Evolutionary conservation across 2,888 invertebrate species (phyloP).

Genomic region (Ditula angustiorana): DNA sequence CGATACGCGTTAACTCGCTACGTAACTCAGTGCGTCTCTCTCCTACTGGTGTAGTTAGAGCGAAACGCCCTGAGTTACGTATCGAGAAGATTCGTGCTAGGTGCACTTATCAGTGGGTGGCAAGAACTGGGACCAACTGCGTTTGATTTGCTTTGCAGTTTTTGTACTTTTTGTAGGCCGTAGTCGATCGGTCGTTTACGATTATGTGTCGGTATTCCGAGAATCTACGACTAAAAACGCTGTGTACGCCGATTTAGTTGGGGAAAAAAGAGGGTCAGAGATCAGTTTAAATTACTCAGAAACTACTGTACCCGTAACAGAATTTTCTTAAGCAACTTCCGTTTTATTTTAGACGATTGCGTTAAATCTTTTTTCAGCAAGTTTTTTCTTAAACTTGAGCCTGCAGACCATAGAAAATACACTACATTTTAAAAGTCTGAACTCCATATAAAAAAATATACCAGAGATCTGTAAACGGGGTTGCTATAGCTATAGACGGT

Average conservation of each 20-base stretch:
- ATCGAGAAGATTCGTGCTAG: no score
- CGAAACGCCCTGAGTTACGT: no score
- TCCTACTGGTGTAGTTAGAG: no score
- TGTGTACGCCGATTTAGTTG: slow-evolving; percentile 1
- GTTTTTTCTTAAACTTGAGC: neutral
- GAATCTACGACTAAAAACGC: slow-evolving; percentile 12
- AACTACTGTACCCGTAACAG: slow-evolving; percentile 23
- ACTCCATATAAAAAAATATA: no score
- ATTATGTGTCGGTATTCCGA: slow-evolving; percentile 18
- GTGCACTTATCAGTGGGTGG: slow-evolving; percentile 36
- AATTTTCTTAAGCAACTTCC: neutral
- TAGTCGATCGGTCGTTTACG: slow-evolving; percentile 9
- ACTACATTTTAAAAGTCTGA: no score
- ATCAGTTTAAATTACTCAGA: slow-evolving; percentile 30
- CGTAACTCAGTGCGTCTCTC: no score
- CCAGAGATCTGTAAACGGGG: no score
- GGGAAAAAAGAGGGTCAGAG: slow-evolving; percentile 27
- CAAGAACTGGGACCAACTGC: slow-evolving; percentile 34
- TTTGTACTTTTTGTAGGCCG: slow-evolving; percentile 29
- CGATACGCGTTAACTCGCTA: no score
- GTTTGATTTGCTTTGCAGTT: slow-evolving; percentile 33
- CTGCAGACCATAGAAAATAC: no score
- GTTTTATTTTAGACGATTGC: neutral
- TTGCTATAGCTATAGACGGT: no score
- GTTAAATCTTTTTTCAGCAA: neutral